Evolutionary conservation across 2,113 vertebrate genomes (phyloP).

Genomic region (Malaclemys terrapin): DNA sequence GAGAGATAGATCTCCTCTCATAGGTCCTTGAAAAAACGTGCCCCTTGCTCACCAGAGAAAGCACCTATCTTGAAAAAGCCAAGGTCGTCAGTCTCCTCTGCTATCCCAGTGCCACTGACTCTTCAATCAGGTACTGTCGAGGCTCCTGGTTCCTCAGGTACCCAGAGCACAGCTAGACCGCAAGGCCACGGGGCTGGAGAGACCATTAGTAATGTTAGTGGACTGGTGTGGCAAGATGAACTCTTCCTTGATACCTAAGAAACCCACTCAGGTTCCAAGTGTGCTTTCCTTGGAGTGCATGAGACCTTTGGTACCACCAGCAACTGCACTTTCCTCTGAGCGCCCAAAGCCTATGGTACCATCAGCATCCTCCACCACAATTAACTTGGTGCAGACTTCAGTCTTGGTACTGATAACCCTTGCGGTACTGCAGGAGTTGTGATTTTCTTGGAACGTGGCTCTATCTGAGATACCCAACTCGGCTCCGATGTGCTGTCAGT

Average conservation of each 20-base stretch:
- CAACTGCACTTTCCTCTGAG: not conserved
- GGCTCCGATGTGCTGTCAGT: not conserved
- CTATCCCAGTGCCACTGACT: too few species aligned
- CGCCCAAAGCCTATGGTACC: not conserved
- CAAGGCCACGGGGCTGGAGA: not conserved
- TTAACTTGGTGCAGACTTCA: not conserved
- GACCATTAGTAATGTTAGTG: not conserved
- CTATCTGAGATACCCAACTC: not conserved
- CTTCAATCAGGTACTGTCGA: not conserved
- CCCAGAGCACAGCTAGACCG: not conserved
- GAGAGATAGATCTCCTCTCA: too few species aligned
- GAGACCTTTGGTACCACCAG: too few species aligned
- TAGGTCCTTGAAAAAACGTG: too few species aligned
- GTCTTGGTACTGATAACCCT: not conserved
- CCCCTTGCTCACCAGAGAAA: not conserved
- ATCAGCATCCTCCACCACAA: not conserved
- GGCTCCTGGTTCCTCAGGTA: not conserved
- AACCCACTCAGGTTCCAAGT: not conserved
- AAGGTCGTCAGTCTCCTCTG: not conserved
- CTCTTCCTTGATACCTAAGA: not conserved
- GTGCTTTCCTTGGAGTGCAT: too few species aligned
- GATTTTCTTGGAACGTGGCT: not conserved
- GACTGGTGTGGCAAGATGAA: not conserved
- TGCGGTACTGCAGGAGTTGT: not conserved
- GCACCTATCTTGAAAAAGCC: not conserved